phyloP scores from a whole-genome alignment of 2,113 vertebrate genomes.

The Amazona guildingii region DNA sequence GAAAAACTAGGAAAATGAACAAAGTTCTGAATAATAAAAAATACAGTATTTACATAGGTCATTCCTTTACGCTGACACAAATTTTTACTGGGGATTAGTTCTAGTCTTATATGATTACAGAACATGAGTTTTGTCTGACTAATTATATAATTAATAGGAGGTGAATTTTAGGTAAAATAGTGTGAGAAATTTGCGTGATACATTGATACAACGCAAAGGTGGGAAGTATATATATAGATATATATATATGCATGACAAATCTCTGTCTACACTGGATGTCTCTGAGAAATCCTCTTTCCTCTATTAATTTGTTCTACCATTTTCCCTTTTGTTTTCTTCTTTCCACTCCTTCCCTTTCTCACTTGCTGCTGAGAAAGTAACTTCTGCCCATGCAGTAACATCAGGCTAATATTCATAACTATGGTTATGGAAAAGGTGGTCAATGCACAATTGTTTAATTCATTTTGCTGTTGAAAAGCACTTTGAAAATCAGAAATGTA shows the following conservation, averaged over 20 bases:
- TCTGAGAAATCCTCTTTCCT: not conserved
- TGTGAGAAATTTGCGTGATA: not conserved
- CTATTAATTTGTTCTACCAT: not conserved
- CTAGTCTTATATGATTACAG: not conserved
- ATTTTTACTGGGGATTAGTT: not conserved
- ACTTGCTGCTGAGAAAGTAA: not conserved
- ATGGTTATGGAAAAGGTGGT: not conserved
- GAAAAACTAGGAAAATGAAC: slow-evolving; percentile 28
- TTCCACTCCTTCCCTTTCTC: not conserved
- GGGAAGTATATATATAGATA: not conserved
- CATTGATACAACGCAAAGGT: not conserved
- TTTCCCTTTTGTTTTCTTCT: not conserved
- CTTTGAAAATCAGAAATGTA: not conserved
- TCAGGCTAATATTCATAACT: not conserved
- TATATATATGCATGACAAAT: not conserved
- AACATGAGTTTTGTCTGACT: not conserved
- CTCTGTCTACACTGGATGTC: not conserved
- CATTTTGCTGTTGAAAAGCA: not conserved
- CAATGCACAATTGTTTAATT: not conserved
- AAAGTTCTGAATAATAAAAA: slow-evolving; percentile 57
- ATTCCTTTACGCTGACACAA: slow-evolving; percentile 49
- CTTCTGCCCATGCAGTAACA: not conserved
- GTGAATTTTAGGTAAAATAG: not conserved
- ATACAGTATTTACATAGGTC: slow-evolving; percentile 2
- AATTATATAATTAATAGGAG: not conserved